These are phyloP conservation scores for Tylochromis polylepis DNA, from an alignment of 2,113 vertebrate genomes.

Conservation along the genomic window DNA sequence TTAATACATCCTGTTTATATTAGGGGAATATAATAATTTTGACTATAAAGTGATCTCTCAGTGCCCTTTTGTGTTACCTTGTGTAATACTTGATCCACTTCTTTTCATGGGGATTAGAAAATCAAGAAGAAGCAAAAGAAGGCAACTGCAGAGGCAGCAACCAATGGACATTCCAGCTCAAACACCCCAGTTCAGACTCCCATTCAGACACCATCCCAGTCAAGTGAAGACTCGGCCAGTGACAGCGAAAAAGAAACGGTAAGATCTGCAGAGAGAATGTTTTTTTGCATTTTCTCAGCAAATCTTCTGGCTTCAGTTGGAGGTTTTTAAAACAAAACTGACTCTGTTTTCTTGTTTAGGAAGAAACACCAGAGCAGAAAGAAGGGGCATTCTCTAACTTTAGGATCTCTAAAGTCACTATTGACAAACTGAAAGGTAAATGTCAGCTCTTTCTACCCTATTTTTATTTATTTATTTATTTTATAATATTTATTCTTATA, in stretches of 20 bases:
- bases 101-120: conserved; percentile 16
- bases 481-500: neutral
- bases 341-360: conserved; percentile 16
- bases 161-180: conserved; percentile 50
- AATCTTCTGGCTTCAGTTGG: neutral
- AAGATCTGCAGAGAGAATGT: neutral
- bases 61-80: neutral
- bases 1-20: neutral
- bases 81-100: neutral
- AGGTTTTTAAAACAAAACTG: neutral
- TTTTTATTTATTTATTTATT: neutral
- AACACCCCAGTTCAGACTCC: conserved; percentile 41
- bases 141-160: neutral
- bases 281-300: neutral
- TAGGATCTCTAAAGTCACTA: conserved; percentile 71
- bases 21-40: neutral
- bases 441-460: neutral
- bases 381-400: conserved; percentile 79
- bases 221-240: conserved; percentile 59
- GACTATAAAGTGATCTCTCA: neutral
- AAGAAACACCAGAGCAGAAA: conserved; percentile 70
- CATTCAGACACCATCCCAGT: conserved; percentile 37
- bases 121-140: conserved; percentile 52
- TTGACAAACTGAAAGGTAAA: conserved; percentile 73
- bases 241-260: conserved; percentile 66